These are phyloP conservation scores for Oophaga sylvatica DNA, from an alignment of 2,797 vertebrate species.

Conservation along the genomic window DNA sequence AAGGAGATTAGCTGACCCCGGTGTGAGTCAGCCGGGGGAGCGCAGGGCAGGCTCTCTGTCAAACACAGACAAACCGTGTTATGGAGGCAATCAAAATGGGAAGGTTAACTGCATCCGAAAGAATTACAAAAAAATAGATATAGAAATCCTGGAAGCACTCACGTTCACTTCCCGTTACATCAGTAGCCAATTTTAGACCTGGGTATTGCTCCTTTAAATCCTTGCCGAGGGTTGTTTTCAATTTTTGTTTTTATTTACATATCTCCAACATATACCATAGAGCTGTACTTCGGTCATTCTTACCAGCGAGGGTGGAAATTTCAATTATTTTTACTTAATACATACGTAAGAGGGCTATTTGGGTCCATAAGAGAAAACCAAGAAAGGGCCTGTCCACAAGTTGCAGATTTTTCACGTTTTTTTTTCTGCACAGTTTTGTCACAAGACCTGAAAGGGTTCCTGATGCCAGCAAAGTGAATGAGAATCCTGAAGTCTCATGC, in stretches of 20 bases:
- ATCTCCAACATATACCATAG: neutral
- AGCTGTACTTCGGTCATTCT: neutral
- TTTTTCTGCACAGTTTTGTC: too few relatives aligned
- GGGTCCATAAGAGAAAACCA: too few relatives aligned
- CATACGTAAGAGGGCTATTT: too few relatives aligned
- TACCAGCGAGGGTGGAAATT: too few relatives aligned
- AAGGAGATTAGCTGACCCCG: constrained; percentile 74
- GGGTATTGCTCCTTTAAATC: neutral
- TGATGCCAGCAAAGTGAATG: too few relatives aligned
- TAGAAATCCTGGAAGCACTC: constrained; percentile 59
- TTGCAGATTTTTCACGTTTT: too few relatives aligned
- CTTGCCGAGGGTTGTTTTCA: neutral
- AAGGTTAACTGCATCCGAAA: constrained; percentile 69
- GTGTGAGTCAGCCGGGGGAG: constrained; percentile 62
- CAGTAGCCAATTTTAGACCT: neutral
- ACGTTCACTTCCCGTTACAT: constrained; percentile 29
- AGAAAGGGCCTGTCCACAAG: too few relatives aligned
- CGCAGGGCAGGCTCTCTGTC: constrained; percentile 71
- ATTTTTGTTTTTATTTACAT: neutral
- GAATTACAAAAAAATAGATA: constrained; percentile 42
- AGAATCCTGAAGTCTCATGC: too few relatives aligned
- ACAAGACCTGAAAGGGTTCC: too few relatives aligned
- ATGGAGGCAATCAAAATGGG: constrained; percentile 67
- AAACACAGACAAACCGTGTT: constrained; percentile 70
- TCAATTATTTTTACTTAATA: too few relatives aligned